These are phyloP conservation scores for Molanna angustata DNA, from an alignment of 2,888 invertebrate genomes.

Conservation along the genomic window DNA sequence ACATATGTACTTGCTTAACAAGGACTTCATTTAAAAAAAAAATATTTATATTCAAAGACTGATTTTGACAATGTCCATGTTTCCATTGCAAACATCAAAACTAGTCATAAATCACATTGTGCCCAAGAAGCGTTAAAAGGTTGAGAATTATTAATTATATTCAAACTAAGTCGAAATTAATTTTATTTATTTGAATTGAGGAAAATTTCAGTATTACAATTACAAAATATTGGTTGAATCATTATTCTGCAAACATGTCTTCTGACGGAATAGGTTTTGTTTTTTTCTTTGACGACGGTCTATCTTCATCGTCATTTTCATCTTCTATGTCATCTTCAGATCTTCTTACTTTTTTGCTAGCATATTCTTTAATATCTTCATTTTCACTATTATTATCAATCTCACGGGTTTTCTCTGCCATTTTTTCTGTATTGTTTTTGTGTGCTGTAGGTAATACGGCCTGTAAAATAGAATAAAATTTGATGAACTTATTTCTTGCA, in stretches of 20 bases:
- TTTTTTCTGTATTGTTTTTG: conserved; percentile 14
- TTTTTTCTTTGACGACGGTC: conserved; percentile 35
- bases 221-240: too few relatives aligned
- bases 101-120: too few relatives aligned
- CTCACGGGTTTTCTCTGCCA: neutral
- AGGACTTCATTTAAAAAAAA: too few relatives aligned
- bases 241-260: conserved; percentile 55
- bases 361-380: conserved; percentile 1
- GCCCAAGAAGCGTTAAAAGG: too few relatives aligned
- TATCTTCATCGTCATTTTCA: conserved; percentile 49
- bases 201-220: too few relatives aligned
- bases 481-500: neutral
- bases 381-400: neutral
- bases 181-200: too few relatives aligned
- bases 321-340: conserved; percentile 3
- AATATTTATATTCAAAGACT: too few relatives aligned
- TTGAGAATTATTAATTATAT: too few relatives aligned
- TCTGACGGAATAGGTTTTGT: conserved; percentile 35
- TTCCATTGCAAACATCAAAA: too few relatives aligned
- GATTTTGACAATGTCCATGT: too few relatives aligned
- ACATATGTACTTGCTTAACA: too few relatives aligned
- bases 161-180: too few relatives aligned
- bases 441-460: conserved; percentile 9
- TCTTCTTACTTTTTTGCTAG: neutral
- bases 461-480: conserved; percentile 5